These are phyloP conservation scores for Phyllotis vaccarum DNA, from an alignment of 2,797 vertebrate genomes.

Conservation along the genomic window DNA sequence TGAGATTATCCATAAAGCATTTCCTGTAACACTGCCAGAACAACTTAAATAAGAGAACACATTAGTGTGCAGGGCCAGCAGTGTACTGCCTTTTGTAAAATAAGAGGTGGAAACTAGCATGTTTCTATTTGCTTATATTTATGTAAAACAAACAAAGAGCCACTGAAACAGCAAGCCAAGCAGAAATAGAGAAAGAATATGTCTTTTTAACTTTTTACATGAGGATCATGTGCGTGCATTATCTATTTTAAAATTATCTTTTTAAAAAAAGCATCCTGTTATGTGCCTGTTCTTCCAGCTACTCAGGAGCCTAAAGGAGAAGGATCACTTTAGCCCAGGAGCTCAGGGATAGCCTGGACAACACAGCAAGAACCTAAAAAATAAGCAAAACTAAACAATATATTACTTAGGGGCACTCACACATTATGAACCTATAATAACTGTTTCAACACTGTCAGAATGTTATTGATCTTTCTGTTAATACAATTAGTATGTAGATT, in stretches of 20 bases:
- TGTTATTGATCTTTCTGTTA: constrained; percentile 12
- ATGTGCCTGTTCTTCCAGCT: neutral
- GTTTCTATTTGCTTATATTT: constrained; percentile 47
- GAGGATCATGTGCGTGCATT: neutral
- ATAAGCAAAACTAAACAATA: constrained; percentile 15
- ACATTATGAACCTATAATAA: constrained; percentile 19
- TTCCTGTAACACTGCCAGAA: constrained; percentile 3
- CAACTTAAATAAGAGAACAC: neutral
- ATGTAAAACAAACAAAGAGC: neutral
- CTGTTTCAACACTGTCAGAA: neutral
- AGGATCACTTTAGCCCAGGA: neutral
- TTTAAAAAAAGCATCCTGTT: neutral
- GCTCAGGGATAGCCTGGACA: neutral
- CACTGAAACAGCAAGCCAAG: constrained; percentile 33
- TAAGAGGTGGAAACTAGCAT: constrained; percentile 5
- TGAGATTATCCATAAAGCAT: neutral
- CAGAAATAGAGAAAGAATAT: constrained; percentile 7
- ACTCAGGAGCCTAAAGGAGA: neutral
- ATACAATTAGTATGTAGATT: constrained; percentile 25
- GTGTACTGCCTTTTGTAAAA: neutral
- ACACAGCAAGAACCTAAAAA: neutral
- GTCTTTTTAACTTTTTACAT: constrained; percentile 9
- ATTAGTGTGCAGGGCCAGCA: neutral
- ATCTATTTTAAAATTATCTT: neutral
- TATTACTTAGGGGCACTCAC: neutral